Evolutionary conservation across 1,140 invertebrate species (phyloP), one percentile per base, ranked within the genome.

Genomic region (Diorhabda elongata): DNA sequence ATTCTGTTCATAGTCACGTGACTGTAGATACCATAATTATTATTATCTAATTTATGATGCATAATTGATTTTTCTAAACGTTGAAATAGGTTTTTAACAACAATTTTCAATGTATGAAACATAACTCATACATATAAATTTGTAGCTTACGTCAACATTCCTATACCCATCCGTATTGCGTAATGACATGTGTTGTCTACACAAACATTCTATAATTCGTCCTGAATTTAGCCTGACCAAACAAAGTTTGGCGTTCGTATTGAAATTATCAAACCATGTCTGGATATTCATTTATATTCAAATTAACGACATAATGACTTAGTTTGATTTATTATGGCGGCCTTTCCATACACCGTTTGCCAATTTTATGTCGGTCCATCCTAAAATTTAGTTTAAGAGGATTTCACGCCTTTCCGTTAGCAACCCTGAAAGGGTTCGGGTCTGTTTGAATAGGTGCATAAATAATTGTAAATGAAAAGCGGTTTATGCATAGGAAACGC

Each of bases 361-460:
- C 47, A 52, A 52, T 52, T 52, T 52, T n/a, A 52, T 52, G 47
- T 52, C 47, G 47, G 47, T 52, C 47, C 47, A 52, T n/a, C 47
- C 47, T 52, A 6, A 52, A 52, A 52, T 52, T 52, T 52, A 52
- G 47, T 52, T 52, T 8, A 8, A n/a, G 47, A 6, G 47, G 47
- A 52, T 52, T 52, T 52, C 47, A 52, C 47, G 47, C 47, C 47
- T 52, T 52, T 52, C 47, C n/a, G 47, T 52, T 52, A n/a, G 47
- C 47, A 52, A 52, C 47, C n/a, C 47, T 52, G 47, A 52, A 52
- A 52, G 47, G 47, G 47, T 52, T 52, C 47, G 47, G 47, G 47
- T 52, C 47, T 52, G 47, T 52, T 52, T 52, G 47, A 52, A 52
- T 52, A 52, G 47, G 47, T 52, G 47, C 47, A 52, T 52, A 52